Evolutionary conservation across 2,888 invertebrate genomes (phyloP), one percentile per base, ranked within the genome.

Genomic region (Microctonus aethiopoides): DNA sequence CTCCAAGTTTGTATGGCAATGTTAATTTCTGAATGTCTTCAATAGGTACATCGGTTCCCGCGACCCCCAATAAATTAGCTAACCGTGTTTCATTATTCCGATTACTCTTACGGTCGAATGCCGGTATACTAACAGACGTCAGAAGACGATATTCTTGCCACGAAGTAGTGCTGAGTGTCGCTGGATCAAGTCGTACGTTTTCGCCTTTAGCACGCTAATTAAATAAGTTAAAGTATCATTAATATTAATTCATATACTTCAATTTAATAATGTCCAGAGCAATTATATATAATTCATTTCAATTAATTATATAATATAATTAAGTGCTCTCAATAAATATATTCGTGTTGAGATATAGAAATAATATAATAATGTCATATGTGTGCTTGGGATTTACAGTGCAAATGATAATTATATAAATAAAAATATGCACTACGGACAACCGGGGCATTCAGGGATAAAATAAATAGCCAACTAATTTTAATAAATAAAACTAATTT

Each of bases 31-130:
- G 91, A 67, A 99, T 94, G 83, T 98, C 97, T 79, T 94, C 93
- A 7, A 99, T 92, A 0, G 97, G 96, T 34, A 98, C 93, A 83
- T 97, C 97, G 0, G 98, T 97, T 0, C 97, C 99, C 1, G 97
- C 97, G 2, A 99, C 97, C 0, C 99, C 99, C 32, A 99, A 89
- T 62, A 99, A 88, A 78, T 93, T 91, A 0, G 96, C 95, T 10
- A 87, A 87, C 76, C 90, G 89, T 11, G 91, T 90, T 80, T 89
- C 80, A 71, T 90, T 89, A 75, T 88, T 87, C 64, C 87, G 86
- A 72, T 91, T 91, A 74, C 88, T 89, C 79, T 91, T 92, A 70
- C 90, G 91, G 87, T 97, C 94, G 83, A 95, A 97, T 0, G 97
- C 96, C 0, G 98, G 98, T 34, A 95, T 94, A 6, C 97, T 94